A percentile compares a stretch with the other conserved stretches of the same genome.
These are phyloP conservation scores for Macropodus opercularis DNA, from an alignment of 2,797 vertebrate species.

Conservation along the genomic window DNA sequence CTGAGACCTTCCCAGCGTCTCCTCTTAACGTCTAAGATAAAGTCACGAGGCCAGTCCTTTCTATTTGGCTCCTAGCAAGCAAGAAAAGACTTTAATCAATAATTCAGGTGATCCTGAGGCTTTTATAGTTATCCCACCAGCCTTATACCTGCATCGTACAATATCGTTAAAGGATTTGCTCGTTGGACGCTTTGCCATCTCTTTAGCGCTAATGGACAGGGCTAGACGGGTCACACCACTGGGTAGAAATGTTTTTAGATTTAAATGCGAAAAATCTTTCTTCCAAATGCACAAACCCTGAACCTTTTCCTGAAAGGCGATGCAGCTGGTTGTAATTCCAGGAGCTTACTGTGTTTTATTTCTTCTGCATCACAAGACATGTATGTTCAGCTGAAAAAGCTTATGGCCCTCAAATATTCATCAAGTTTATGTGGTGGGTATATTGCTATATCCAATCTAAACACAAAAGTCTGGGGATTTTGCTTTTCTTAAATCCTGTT, in stretches of 20 bases:
- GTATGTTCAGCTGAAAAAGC: constrained; percentile 69
- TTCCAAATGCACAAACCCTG: constrained; percentile 40
- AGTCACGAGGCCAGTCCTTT: constrained; percentile 46
- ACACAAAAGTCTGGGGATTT: constrained; percentile 83
- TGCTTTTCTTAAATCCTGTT: constrained; percentile 68
- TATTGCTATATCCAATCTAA: constrained; percentile 70
- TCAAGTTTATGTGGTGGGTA: too few species aligned
- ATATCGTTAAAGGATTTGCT: constrained; percentile 35
- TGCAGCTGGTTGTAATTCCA: constrained; percentile 58
- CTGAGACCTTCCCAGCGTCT: constrained; percentile 54
- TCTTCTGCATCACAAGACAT: constrained; percentile 54
- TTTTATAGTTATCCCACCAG: constrained; percentile 47
- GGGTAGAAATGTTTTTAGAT: constrained; percentile 24
- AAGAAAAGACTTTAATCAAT: constrained; percentile 73
- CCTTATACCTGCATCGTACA: constrained; percentile 53
- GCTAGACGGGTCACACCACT: constrained; percentile 14
- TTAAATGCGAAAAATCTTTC: constrained; percentile 35
- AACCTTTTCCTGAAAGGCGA: constrained; percentile 40
- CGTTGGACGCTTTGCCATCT: constrained; percentile 28
- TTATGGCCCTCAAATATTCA: constrained; percentile 66
- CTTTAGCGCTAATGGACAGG: constrained; percentile 22
- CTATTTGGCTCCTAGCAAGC: constrained; percentile 55
- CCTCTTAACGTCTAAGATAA: constrained; percentile 49
- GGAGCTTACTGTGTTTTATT: constrained; percentile 54
- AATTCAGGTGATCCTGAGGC: constrained; percentile 58